These are phyloP conservation scores for Spisula solida DNA, from an alignment of 2,888 invertebrate species.

Conservation along the genomic window DNA sequence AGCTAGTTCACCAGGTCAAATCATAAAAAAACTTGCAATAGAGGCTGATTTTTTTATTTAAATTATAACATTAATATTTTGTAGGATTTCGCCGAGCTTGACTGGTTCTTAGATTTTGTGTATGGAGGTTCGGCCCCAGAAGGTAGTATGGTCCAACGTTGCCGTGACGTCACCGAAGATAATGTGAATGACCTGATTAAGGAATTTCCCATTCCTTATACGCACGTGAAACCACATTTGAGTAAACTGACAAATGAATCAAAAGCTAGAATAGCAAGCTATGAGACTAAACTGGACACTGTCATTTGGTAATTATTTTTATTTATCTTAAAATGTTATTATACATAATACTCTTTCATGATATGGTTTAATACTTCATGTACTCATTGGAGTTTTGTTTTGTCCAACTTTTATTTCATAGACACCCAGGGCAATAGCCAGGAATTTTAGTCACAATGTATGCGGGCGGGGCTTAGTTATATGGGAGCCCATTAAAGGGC, in stretches of 20 bases:
- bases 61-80: slow-evolving; percentile 9
- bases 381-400: no score
- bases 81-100: slow-evolving; percentile 85
- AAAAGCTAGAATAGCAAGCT: slow-evolving; percentile 83
- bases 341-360: no score
- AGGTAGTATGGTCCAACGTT: slow-evolving; percentile 79
- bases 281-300: slow-evolving; percentile 83
- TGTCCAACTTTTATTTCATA: no score
- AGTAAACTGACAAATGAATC: slow-evolving; percentile 80
- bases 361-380: no score
- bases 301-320: slow-evolving; percentile 85
- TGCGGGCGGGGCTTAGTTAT: no score
- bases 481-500: no score
- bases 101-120: slow-evolving; percentile 87
- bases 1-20: no score
- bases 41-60: background rate
- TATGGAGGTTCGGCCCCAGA: slow-evolving; percentile 84
- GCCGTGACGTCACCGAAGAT: slow-evolving; percentile 80
- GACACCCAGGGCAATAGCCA: no score
- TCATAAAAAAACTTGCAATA: no score
- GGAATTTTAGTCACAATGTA: no score
- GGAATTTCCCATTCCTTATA: slow-evolving; percentile 84
- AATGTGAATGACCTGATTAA: slow-evolving; percentile 85
- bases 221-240: slow-evolving; percentile 79
- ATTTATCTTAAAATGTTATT: background rate